Percentiles rank a stretch among this genome's conserved stretches.
Conservation (phyloP, 2,113 vertebrate species). For the Paraplagusia blochii region DNA sequence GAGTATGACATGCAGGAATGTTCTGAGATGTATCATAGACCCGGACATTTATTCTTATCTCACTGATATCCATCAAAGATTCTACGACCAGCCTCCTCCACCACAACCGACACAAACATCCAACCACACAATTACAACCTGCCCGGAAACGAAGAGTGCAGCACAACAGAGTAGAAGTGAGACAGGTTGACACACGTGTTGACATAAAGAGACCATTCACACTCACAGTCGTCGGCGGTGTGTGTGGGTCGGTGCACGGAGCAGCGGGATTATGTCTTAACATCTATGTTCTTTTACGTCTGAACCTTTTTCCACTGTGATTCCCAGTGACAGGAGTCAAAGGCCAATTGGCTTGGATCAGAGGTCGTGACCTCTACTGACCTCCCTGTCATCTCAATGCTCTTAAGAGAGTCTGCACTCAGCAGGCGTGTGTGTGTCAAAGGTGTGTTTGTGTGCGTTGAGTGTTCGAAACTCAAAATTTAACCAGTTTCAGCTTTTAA, state of each 20-base stretch:
- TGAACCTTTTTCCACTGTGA: slow-evolving; percentile 53
- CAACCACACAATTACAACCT: slow-evolving; percentile 8
- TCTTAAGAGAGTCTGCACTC: slow-evolving; percentile 51
- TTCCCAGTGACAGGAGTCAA: slow-evolving; percentile 63
- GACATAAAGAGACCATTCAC: slow-evolving; percentile 44
- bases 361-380: slow-evolving; percentile 59
- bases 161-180: not conserved
- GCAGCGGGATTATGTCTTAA: slow-evolving; percentile 51
- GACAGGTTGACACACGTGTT: slow-evolving; percentile 16
- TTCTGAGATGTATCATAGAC: slow-evolving; percentile 69
- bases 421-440: slow-evolving; percentile 10
- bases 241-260: slow-evolving; percentile 10
- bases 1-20: slow-evolving; percentile 56
- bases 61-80: slow-evolving; percentile 61
- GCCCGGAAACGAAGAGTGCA: slow-evolving; percentile 4
- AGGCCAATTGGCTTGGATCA: slow-evolving; percentile 64
- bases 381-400: slow-evolving; percentile 57
- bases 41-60: slow-evolving; percentile 72
- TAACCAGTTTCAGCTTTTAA: too few species aligned
- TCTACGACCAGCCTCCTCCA: slow-evolving; percentile 70
- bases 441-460: not conserved
- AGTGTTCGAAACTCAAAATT: not conserved
- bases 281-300: slow-evolving; percentile 48
- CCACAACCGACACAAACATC: slow-evolving; percentile 70
- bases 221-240: slow-evolving; percentile 4